Conservation (phyloP, 2,797 vertebrate genomes). For the Alcedo quadribrachys region DNA sequence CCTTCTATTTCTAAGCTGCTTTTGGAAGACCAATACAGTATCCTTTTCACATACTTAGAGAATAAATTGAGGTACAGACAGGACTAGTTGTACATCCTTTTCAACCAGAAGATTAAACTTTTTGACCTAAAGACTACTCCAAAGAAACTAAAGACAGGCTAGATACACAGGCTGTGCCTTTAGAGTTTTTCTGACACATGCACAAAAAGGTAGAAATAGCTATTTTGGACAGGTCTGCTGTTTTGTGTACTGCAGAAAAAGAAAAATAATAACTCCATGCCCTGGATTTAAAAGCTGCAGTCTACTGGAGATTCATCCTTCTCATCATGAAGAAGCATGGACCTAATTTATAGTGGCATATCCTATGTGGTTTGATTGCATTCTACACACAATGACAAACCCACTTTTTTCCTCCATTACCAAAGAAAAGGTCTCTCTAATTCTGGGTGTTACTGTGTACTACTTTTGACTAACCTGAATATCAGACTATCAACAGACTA, state of each 20-base stretch:
- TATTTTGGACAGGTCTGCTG: background rate
- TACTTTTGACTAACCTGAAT: background rate
- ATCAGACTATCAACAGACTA: background rate
- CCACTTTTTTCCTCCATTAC: background rate
- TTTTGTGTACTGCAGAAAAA: background rate
- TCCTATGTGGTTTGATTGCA: background rate
- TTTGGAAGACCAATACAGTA: background rate
- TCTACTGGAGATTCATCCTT: background rate
- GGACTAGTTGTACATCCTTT: background rate
- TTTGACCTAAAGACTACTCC: background rate
- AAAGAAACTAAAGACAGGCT: background rate
- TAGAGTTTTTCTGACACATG: background rate
- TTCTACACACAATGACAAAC: background rate
- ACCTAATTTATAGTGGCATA: background rate
- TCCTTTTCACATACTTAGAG: background rate
- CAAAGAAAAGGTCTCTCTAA: background rate
- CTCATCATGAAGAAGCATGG: background rate
- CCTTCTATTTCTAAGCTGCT: background rate
- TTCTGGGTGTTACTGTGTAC: rapidly evolving
- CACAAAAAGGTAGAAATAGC: background rate
- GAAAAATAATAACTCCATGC: background rate
- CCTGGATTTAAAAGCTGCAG: background rate
- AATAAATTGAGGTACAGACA: background rate
- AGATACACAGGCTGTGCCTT: background rate
- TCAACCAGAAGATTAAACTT: background rate